Evolutionary conservation across 2,888 invertebrate genomes (phyloP), one percentile per base, ranked within the genome.

Genomic region (Eilema sororculum): DNA sequence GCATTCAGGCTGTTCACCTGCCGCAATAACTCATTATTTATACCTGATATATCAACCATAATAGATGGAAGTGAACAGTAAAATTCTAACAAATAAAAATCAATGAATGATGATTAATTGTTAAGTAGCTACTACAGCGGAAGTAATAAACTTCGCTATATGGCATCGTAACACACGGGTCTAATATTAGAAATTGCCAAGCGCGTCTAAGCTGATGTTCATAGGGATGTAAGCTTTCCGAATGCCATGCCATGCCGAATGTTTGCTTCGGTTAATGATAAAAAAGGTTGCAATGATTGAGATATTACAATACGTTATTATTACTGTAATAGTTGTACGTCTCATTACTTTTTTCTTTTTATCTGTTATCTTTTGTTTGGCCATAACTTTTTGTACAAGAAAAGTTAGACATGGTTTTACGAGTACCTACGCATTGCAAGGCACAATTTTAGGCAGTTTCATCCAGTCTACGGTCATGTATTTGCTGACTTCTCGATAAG

Each of bases 181-280:
- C 82, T 86, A 86, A 87, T 80, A 85, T 84, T 87, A 86, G 86
- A 78, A 77, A 85, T 75, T 78, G 75, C 79, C 79, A 77, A 84
- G 65, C 74, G 41, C 28, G 60, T 67, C 56, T 69, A 63, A 71
- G 61, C 73, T 70, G 67, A 79, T 78, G 72, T 65, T 69, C 66
- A 57, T 58, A 58, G 25, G 25, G 46, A 60, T 59, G 30, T 66
- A 25, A 58, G 37, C 33, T 41, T n/a, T 41, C 71, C 78, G 65
- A 33, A 65, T 57, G 57, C 33, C 57, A 28, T n/a, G n/a, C n/a
- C 28, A 41, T 41, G 25, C 20, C 41, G 46, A 20, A n/a, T 20
- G 25, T 20, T 28, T 25, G 25, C n/a, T 41, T 28, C 46, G 28
- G 46, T 30, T 64, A 28, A n/a, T 9, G 52, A 8, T 52, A n/a